Evolutionary conservation across 64 coral and sea anemone genomes (phyloP).

Genomic region (Montipora foliosa): DNA sequence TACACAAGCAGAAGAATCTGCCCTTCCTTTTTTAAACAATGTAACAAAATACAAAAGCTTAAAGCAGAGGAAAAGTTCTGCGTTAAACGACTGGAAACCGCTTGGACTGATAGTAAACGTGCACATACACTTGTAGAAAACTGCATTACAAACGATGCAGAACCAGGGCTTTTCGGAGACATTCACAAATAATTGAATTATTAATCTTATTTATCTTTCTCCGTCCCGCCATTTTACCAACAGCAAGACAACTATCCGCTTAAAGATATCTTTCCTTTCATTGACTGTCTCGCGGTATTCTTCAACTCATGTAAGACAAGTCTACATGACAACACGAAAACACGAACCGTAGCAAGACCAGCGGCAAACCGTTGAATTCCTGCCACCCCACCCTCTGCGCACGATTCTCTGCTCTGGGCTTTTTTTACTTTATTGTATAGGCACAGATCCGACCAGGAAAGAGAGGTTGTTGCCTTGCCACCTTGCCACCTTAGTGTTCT

Average conservation of each 20-base stretch:
- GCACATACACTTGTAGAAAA: constrained; percentile 54
- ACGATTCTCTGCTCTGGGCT: constrained; percentile 16
- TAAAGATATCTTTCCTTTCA: not conserved
- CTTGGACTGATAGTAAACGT: constrained; percentile 14
- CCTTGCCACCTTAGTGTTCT: not conserved
- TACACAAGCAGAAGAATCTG: not conserved
- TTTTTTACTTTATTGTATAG: constrained; percentile 40
- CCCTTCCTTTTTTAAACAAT: constrained; percentile 13
- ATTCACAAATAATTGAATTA: constrained; percentile 53
- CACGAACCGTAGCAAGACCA: constrained; percentile 13
- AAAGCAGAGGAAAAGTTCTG: constrained; percentile 39
- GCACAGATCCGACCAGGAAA: constrained; percentile 42
- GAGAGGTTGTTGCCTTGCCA: not conserved
- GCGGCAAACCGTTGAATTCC: not conserved
- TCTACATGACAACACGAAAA: constrained; percentile 22
- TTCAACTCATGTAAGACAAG: constrained; percentile 12
- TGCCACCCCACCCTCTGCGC: constrained; percentile 25
- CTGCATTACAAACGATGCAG: constrained; percentile 33
- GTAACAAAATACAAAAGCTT: constrained; percentile 59
- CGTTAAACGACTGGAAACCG: constrained; percentile 15
- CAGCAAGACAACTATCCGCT: not conserved
- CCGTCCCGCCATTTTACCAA: not conserved
- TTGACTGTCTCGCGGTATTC: not conserved
- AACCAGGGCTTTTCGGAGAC: not conserved
- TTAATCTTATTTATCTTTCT: constrained; percentile 45